Conservation (phyloP, 1,140 invertebrate genomes). For the Leptoteleia sp. region DNA sequence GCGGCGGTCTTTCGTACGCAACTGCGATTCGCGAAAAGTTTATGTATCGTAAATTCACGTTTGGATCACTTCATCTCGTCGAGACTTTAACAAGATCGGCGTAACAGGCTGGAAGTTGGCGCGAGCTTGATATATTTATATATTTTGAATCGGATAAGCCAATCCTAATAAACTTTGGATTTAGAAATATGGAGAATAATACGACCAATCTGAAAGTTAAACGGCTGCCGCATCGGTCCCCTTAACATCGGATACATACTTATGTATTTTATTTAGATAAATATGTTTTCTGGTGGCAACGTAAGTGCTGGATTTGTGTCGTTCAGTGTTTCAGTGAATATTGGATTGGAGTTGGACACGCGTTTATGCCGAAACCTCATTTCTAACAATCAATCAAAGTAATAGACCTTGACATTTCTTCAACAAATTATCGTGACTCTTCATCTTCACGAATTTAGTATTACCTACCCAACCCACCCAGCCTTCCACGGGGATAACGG, state of each 20-base stretch:
- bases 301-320: constrained; percentile 8
- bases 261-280: neutral
- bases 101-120: constrained; percentile 45
- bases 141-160: constrained; percentile 31
- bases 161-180: constrained; percentile 36
- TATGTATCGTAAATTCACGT: constrained; percentile 43
- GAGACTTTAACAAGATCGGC: constrained; percentile 28
- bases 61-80: constrained; percentile 23
- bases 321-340: constrained; percentile 1
- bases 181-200: constrained; percentile 24
- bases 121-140: constrained; percentile 25
- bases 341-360: constrained; percentile 6
- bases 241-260: no score
- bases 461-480: constrained; percentile 12
- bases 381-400: constrained; percentile 35
- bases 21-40: constrained; percentile 30
- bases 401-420: constrained; percentile 41
- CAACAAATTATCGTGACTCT: constrained; percentile 26
- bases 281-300: constrained; percentile 3
- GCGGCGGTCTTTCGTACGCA: constrained; percentile 4
- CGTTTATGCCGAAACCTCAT: constrained; percentile 1
- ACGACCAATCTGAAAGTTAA: constrained; percentile 27
- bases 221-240: constrained; percentile 4
- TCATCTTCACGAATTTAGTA: constrained; percentile 22
- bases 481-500: constrained; percentile 6